Evolutionary conservation across 2,888 invertebrate genomes (phyloP).

Genomic region (Gibbula magus): DNA sequence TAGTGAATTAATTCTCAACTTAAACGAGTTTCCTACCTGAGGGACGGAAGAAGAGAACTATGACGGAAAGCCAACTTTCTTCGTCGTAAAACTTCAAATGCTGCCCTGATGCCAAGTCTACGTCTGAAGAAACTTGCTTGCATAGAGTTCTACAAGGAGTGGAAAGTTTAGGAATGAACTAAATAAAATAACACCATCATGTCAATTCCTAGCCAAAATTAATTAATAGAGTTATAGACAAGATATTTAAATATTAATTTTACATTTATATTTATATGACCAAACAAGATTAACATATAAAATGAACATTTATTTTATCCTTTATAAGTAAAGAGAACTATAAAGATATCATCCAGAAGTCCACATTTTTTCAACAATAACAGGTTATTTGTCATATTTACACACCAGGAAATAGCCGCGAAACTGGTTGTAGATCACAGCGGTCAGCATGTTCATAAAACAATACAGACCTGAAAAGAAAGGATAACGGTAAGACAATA

Average conservation of each 20-base stretch:
- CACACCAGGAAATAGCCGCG: conserved; percentile 73
- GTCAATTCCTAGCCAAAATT: too few species aligned
- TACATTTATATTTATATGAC: too few species aligned
- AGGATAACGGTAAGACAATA: background rate
- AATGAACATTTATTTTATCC: too few species aligned
- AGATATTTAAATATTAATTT: too few species aligned
- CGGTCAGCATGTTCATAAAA: conserved; percentile 74
- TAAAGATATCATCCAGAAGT: background rate
- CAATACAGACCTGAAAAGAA: conserved; percentile 69
- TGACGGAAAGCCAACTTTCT: conserved; percentile 25
- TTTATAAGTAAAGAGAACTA: background rate
- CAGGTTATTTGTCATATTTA: background rate
- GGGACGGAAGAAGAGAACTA: conserved; percentile 16
- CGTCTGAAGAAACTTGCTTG: conserved; percentile 70
- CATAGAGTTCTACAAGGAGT: conserved; percentile 67
- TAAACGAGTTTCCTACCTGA: conserved; percentile 25
- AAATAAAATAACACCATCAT: background rate
- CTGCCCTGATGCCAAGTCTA: conserved; percentile 69
- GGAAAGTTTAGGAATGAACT: background rate
- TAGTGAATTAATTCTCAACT: background rate
- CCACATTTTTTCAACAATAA: background rate
- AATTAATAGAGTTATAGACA: too few species aligned
- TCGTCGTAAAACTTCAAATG: conserved; percentile 67
- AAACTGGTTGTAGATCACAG: conserved; percentile 74
- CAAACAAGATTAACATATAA: too few species aligned